Base-by-base conservation (phyloP, 2,797 vertebrate genomes). In the Sebastes trivittatus region DNA sequence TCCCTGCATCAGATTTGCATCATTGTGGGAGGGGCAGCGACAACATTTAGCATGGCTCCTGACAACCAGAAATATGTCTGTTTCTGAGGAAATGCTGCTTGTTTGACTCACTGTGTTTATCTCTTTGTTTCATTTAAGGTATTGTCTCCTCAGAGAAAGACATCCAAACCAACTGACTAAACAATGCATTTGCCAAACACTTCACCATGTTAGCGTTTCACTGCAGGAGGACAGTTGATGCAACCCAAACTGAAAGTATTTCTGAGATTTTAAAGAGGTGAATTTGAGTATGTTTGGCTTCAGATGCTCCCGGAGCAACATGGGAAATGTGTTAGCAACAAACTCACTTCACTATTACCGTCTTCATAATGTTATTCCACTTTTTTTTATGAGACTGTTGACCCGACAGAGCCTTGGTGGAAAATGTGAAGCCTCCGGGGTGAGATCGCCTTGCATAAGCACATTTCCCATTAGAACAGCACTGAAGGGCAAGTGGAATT, bases 391-490 rank as follows among this genome's bases (percentile, higher is more conserved):
- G 86, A 85, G 88, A 87, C 78, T 92, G 88, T 94, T 94, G 92
- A 94, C 92, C 92, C 91, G 89, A 93, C 90, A 83, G 88, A 89
- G 89, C 71, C 81, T 76, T 81, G 71, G 90, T 89, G 91, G 92
- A 91, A 93, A 93, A 93, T 92, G 84, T 82, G 88, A 92, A 90
- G 84, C 90, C 92, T 93, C 83, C 65, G 25, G 93, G 93, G 93
- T 86, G 82, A 91, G 89, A 93, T 94, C 38, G 86, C 87, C 93
- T 93, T 94, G 90, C 90, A 95, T 93, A 94, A 94, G 92, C 90
- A 93, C 92, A 91, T 93, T 94, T 95, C 92, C 91, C 92, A 94
- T 95, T 93, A 94, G 87, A 93, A 91, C 82, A 90, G 86, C 85
- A 91, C 93, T 92, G 88, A 92, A 89, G 91, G 92, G 90, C 89